A percentile compares a stretch with the other conserved stretches of the same genome.
Conservation (phyloP, 2,113 vertebrate genomes). For the Miniopterus natalensis region DNA sequence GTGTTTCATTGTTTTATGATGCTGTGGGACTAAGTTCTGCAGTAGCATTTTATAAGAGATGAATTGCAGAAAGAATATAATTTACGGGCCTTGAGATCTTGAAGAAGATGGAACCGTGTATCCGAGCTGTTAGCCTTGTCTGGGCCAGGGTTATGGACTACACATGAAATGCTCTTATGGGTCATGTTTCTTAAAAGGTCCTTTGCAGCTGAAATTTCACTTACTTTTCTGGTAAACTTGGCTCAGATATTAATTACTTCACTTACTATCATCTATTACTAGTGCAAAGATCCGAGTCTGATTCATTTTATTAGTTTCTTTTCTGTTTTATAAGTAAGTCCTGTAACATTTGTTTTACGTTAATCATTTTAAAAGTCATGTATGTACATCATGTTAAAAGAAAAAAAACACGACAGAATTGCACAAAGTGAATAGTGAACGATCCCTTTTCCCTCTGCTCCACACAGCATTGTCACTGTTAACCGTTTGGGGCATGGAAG, state of each 20-base stretch:
- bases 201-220: background rate
- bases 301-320: background rate
- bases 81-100: background rate
- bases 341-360: background rate
- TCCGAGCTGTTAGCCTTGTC: background rate
- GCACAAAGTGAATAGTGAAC: background rate
- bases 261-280: background rate
- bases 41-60: no score
- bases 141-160: background rate
- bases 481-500: background rate
- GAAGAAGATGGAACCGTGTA: background rate
- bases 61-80: no score
- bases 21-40: no score
- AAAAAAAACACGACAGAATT: background rate
- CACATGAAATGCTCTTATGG: background rate
- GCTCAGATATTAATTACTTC: background rate
- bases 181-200: constrained; percentile 1
- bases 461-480: fast-evolving
- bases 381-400: background rate
- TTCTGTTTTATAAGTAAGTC: background rate
- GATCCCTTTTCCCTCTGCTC: fast-evolving
- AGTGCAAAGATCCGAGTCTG: background rate
- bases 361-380: background rate
- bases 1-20: no score
- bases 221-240: background rate